A percentile compares a stretch with the other conserved stretches of the same genome.
These are phyloP conservation scores for Cheilinus undulatus DNA, from an alignment of 2,113 vertebrate species.

Conservation along the genomic window DNA sequence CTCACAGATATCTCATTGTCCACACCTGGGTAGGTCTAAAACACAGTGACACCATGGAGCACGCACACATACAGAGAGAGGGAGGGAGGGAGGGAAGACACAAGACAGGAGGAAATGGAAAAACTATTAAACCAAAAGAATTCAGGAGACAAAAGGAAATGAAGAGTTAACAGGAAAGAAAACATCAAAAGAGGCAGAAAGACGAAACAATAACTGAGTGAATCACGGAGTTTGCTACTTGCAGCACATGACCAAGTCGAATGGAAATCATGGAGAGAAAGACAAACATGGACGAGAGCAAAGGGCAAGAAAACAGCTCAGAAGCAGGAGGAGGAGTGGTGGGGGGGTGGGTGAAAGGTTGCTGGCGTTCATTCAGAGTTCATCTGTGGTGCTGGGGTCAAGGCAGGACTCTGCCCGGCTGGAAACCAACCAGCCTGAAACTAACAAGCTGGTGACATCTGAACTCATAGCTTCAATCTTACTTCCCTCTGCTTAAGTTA, in stretches of 20 bases:
- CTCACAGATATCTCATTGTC: conserved; percentile 88
- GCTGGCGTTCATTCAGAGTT: conserved; percentile 45
- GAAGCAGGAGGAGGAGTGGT: conserved; percentile 35
- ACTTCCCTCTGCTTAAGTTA: conserved; percentile 12
- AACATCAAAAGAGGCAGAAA: conserved; percentile 56
- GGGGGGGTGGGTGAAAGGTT: conserved; percentile 40
- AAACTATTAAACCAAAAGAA: conserved; percentile 72
- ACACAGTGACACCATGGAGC: conserved; percentile 81
- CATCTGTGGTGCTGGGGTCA: conserved; percentile 38
- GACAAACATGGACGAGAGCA: conserved; percentile 70
- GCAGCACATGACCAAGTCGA: conserved; percentile 46
- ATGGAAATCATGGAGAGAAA: conserved; percentile 72
- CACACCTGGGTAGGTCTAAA: conserved; percentile 87
- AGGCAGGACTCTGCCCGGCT: conserved; percentile 31
- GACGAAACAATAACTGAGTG: conserved; percentile 47
- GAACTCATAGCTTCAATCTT: not conserved
- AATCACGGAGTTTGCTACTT: conserved; percentile 47
- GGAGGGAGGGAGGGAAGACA: conserved; percentile 49
- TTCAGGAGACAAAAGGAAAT: conserved; percentile 52
- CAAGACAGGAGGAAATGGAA: conserved; percentile 76
- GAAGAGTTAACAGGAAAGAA: conserved; percentile 68
- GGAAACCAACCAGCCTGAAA: conserved; percentile 9
- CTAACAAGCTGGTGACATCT: not conserved
- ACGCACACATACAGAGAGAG: conserved; percentile 57
- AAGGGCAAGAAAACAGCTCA: conserved; percentile 68